Evolutionary conservation across 2,888 invertebrate genomes (phyloP), one percentile per base, ranked within the genome.

Genomic region (Tineola bisselliella): DNA sequence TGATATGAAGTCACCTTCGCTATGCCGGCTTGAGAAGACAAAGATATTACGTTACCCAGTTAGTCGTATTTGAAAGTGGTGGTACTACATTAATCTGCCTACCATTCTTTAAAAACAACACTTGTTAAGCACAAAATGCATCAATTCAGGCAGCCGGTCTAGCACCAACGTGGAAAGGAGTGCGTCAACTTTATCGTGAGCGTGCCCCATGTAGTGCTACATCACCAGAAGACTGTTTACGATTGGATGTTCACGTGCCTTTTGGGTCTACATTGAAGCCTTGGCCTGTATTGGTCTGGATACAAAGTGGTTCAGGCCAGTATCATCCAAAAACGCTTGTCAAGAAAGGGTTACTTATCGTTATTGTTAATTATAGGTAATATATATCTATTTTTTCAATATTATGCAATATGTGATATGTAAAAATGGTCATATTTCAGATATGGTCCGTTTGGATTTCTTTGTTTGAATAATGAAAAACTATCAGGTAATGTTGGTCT

Each of bases 191-290:
- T 0, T 69, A 38, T 12, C 64, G 13, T 15, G 61, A 43, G 11
- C 43, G 43, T 70, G 69, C 13, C 62, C 70, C 1, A 19, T 69
- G 69, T 8, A 83, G 84, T 63, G 68, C 75, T 0, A 2, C 67
- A 65, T 68, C 8, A 77, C 79, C 54, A 33, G 90, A 90, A 64
- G 91, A 91, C 64, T 93, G 92, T 66, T 79, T 92, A 0, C 89
- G 89, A 64, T 73, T 93, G 61, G 92, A 92, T 65, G 89, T 92
- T 3, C 89, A 90, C 70, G 84, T 87, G 4, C 91, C 92, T 5
- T 74, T 76, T 31, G 73, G 88, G 61, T 66, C 75, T 68, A 60
- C 74, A 64, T 58, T 59, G 1, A 62, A 63, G 1, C 68, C 65
- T 5, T 74, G 76, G 74, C 79, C 86, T 0, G 81, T 84, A 10